Base-by-base conservation (phyloP, 2,113 vertebrate genomes). In the Chaetodon trifascialis region DNA sequence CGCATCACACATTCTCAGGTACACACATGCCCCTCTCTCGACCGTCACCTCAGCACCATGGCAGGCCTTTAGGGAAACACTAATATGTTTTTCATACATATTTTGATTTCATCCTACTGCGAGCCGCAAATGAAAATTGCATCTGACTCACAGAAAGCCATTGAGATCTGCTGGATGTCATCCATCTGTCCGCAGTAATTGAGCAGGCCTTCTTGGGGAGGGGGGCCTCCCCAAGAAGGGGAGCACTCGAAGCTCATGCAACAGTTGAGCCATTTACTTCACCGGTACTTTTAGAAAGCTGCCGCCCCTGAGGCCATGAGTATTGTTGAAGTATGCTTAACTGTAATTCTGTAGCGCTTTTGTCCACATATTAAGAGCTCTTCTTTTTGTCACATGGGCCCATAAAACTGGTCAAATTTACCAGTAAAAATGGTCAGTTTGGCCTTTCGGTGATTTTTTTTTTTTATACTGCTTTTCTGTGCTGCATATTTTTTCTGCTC, bases 1-100 rank as follows among this genome's bases (percentile, higher is more conserved):
- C 91, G 95, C 94, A 94, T 86, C 75, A 65, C 83, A 85, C 84
- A 11, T 75, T 87, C 80, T 54, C 86, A 80, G 70, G 86, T 79
- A 85, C 84, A 89, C 87, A 85, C 23, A 71, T 73, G 67, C 67
- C 78, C 46, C 73, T 95, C 92, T 95, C 92, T 94, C 94, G 94
- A 96, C 94, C 94, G 92, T 96, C 96, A 95, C 95, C 95, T 95
- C 95, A 95, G 95, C 94, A 95, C 95, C 94, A 93, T 94, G 90
- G 84, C 19, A 62, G 36, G 89, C 87, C 96, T 90, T 95, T 62
- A 78, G 96, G 96, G 95, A 96, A 94, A 94, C 95, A 90, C 95
- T 96, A 72, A 96, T 96, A 96, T 97, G 96, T 96, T 97, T 97
- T 97, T 97, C 95, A 97, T 97, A 95, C 96, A 96, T 95, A 96